Percentiles rank a stretch among this genome's conserved stretches.
phyloP scores from a whole-genome alignment of 2,888 invertebrate species.

The Sphaerophoria taeniata region DNA sequence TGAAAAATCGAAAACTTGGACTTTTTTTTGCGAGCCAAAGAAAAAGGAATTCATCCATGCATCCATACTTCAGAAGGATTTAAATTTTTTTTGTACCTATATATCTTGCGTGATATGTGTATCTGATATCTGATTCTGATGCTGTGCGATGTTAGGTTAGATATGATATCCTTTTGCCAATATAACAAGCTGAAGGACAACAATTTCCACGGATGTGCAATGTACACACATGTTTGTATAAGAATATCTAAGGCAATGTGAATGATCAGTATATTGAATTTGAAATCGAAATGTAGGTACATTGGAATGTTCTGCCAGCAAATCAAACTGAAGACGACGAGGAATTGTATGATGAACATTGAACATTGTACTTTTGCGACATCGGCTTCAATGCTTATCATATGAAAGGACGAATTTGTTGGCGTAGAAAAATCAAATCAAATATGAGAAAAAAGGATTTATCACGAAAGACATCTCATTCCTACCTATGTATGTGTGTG shows the following conservation, averaged over 20 bases:
- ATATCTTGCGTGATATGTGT: slow-evolving; percentile 25
- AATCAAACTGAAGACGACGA: slow-evolving; percentile 66
- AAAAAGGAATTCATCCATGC: slow-evolving; percentile 9
- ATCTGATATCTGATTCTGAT: slow-evolving; percentile 21
- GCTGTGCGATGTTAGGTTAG: slow-evolving; percentile 29
- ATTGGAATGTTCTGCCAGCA: slow-evolving; percentile 69
- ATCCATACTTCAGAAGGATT: slow-evolving; percentile 50
- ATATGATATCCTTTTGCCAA: slow-evolving; percentile 68
- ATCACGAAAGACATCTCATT: slow-evolving; percentile 64
- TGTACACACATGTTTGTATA: not conserved
- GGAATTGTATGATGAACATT: not conserved
- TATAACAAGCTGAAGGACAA: slow-evolving; percentile 17
- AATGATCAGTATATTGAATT: slow-evolving; percentile 70
- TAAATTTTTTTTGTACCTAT: slow-evolving; percentile 39
- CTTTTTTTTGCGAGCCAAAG: slow-evolving; percentile 40
- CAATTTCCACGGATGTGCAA: slow-evolving; percentile 8
- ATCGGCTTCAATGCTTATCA: slow-evolving; percentile 19
- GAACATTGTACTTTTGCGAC: slow-evolving; percentile 12
- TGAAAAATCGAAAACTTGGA: slow-evolving; percentile 25
- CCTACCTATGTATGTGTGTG: slow-evolving; percentile 38
- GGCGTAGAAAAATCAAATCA: not conserved
- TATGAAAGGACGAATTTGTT: slow-evolving; percentile 32
- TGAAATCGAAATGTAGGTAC: slow-evolving; percentile 66
- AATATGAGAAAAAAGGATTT: slow-evolving; percentile 62
- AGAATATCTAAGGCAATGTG: slow-evolving; percentile 44